Base-by-base conservation (phyloP, 2,797 vertebrate species). In the Labroides dimidiatus region DNA sequence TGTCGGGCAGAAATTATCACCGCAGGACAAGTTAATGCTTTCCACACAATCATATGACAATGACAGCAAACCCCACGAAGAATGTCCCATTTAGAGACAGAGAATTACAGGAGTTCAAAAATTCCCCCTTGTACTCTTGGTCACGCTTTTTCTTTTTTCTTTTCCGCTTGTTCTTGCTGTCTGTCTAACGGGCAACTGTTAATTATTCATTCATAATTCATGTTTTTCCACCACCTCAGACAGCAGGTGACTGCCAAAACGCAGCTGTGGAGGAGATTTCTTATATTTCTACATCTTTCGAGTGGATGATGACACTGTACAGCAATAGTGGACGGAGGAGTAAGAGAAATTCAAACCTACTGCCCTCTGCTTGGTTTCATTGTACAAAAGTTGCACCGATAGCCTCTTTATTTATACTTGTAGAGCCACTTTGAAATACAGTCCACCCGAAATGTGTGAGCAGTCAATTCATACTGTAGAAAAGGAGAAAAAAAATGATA, bases 1-100 rank as follows among this genome's bases (percentile, higher is more conserved):
- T 91, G 90, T 93, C 84, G 85, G 84, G 91, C 76, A 94, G 89
- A 94, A 94, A 94, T 94, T 87, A 94, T 91, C 93, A 93, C 93
- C 91, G 86, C 93, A 90, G 93, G 94, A 94, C 89, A 94, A 93
- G 91, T 93, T 79, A 88, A 91, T 87, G 91, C 81, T 86, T 93
- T 91, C 90, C 77, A 91, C 84, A 81, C 82, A 90, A 88, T 90
- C 78, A 69, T 76, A 66, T 78, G 84, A 81, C 71, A 78, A 72
- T 86, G 84, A 91, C 79, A 72, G 81, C 63, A 77, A 83, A 82
- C 58, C 76, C 82, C 78, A 77, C 44, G 56, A 56, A 73, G 58
- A 80, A 69, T 70, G 81, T 77, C 78, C 69, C 68, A 78, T 47
- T 76, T 83, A 82, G 75, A 88, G 15, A 48, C 50, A 63, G 50